Base-by-base conservation (phyloP, 2,888 invertebrate genomes). In the Dryadula phaetusa region DNA sequence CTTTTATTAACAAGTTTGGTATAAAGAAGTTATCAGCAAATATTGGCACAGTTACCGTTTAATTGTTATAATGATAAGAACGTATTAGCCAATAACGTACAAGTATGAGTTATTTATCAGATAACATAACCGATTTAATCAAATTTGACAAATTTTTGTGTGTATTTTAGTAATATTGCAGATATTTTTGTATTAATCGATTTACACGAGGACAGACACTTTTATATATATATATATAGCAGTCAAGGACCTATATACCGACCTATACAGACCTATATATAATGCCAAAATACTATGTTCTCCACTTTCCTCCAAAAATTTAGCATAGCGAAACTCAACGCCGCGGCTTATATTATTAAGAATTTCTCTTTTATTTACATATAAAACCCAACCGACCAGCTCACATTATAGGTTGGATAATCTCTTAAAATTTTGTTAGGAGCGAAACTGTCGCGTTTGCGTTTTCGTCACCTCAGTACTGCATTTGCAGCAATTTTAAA, bases 11-110 rank as follows among this genome's bases (percentile, higher is more conserved):
- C 28, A 14, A 49, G 49, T 49, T 49, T 28, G 10, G 5, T 25
- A 16, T 28, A 49, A 25, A 49, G 25, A 49, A 49, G 28, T 28
- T 49, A 49, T 49, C 49, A 49, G 25, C 25, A 28, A 49, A 28
- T 28, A 49, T 49, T 56, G 56, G 54, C 52, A 62, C 25, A 60
- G 60, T 60, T 47, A 63, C 44, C 62, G 42, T 37, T 66, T 69
- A 69, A 69, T 69, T 63, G 53, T 58, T 12, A 62, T n/a, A 20
- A 6, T 37, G 69, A 69, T 69, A 69, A 66, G 34, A 34, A 32
- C 7, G 20, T 47, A 12, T 47, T 22, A 20, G 47, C 60, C 47
- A 69, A 63, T 69, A 62, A 60, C 37, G 6, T 52, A 28, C 28
- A 16, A 25, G 18, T 22, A 28, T 49, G 28, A 25, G 18, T 22